Evolutionary conservation across 1,140 invertebrate species (phyloP).

Genomic region (Diorhabda sublineata): DNA sequence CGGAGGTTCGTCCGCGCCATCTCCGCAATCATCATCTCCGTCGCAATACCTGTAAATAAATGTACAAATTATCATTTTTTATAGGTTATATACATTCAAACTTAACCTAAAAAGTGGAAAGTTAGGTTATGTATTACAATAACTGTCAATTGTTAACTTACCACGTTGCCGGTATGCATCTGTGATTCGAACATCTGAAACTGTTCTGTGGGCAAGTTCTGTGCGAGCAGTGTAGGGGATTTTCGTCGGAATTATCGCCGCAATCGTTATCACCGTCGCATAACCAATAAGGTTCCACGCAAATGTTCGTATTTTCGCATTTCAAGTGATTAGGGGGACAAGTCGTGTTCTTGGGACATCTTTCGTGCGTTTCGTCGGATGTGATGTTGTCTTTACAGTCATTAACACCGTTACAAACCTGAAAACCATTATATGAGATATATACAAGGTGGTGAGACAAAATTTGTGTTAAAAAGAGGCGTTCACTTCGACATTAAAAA

Average conservation of each 20-base stretch:
- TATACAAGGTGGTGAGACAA: no score
- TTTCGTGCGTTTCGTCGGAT: slow-evolving; percentile 83
- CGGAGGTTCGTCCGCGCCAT: slow-evolving; percentile 83
- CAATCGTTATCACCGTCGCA: slow-evolving; percentile 94
- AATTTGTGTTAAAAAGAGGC: no score
- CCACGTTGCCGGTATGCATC: slow-evolving; percentile 89
- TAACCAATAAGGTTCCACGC: slow-evolving; percentile 91
- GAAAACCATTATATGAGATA: slow-evolving; percentile 8
- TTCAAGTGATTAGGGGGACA: slow-evolving; percentile 84
- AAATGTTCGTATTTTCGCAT: slow-evolving; percentile 91
- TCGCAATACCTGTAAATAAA: slow-evolving; percentile 56
- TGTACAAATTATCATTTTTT: background rate
- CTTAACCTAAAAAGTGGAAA: background rate
- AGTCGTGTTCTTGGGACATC: slow-evolving; percentile 80
- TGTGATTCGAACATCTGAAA: slow-evolving; percentile 81
- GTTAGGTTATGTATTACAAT: no score
- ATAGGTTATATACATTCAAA: no score
- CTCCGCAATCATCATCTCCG: slow-evolving; percentile 85
- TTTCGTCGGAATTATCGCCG: slow-evolving; percentile 93
- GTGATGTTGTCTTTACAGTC: slow-evolving; percentile 92
- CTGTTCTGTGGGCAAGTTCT: slow-evolving; percentile 87
- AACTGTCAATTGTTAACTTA: slow-evolving; percentile 55
- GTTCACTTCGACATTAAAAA: no score
- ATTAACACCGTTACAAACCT: slow-evolving; percentile 89
- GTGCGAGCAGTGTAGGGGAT: slow-evolving; percentile 82